Conservation (phyloP, 1,140 invertebrate species). For the Delia radicum region DNA sequence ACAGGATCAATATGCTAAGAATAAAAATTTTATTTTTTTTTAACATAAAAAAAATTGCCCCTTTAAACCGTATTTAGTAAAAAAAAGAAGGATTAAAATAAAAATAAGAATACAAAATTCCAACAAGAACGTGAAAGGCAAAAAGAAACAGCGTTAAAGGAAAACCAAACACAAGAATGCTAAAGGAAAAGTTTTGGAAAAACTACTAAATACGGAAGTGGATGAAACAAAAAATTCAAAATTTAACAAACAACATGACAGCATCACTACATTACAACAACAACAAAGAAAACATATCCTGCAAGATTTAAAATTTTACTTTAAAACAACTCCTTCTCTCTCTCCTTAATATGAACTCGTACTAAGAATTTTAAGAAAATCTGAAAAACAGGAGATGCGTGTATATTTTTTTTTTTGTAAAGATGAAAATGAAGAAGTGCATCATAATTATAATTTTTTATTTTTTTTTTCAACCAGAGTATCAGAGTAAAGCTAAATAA, state of each 20-base stretch:
- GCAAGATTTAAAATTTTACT: conserved; percentile 12
- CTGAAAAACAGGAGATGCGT: conserved; percentile 34
- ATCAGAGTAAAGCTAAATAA: neutral
- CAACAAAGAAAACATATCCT: conserved; percentile 36
- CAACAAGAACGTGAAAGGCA: neutral
- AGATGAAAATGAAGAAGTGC: conserved; percentile 25
- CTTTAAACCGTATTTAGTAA: neutral
- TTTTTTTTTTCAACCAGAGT: neutral
- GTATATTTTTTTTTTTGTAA: conserved; percentile 49
- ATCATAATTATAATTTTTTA: conserved; percentile 44
- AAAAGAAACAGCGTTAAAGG: neutral
- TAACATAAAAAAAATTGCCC: conserved; percentile 9
- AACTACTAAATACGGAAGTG: neutral
- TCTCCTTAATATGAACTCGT: neutral
- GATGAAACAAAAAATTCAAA: neutral
- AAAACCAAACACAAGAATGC: neutral
- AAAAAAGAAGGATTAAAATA: neutral
- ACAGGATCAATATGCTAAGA: conserved; percentile 17
- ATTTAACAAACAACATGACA: too few relatives aligned
- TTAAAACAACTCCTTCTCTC: neutral
- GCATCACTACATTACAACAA: conserved; percentile 21
- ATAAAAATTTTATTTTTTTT: conserved; percentile 17
- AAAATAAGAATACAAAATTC: neutral
- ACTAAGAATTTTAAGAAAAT: neutral
- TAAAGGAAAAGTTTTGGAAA: neutral